These are phyloP conservation scores for Nesospiza acunhae DNA, from an alignment of 2,113 vertebrate species.

Conservation along the genomic window DNA sequence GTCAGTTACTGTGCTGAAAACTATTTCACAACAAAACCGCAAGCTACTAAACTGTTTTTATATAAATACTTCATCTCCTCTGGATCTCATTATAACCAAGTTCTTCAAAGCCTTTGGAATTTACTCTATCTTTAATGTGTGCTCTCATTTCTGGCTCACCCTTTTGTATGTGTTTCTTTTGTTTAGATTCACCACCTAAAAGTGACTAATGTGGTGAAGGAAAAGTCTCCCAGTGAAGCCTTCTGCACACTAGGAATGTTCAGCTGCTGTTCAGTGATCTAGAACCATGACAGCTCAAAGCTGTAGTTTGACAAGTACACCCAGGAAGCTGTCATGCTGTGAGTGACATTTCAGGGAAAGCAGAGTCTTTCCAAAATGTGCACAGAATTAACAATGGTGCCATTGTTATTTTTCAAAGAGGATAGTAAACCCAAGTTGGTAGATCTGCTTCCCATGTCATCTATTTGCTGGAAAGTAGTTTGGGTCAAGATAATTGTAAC, in stretches of 20 bases:
- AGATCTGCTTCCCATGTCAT: constrained; percentile 89
- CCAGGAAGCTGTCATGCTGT: constrained; percentile 79
- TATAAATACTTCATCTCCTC: constrained; percentile 86
- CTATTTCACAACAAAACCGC: constrained; percentile 83
- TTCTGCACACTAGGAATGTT: constrained; percentile 85
- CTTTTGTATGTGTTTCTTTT: constrained; percentile 60
- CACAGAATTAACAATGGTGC: constrained; percentile 76
- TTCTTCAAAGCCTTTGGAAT: constrained; percentile 81
- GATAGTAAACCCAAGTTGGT: constrained; percentile 65
- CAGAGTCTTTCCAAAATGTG: constrained; percentile 79
- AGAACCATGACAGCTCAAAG: constrained; percentile 76
- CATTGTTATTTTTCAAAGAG: constrained; percentile 76
- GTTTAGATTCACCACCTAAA: constrained; percentile 66
- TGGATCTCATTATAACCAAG: constrained; percentile 78
- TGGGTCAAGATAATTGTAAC: constrained; percentile 99
- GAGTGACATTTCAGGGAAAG: constrained; percentile 80
- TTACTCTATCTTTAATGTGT: constrained; percentile 71
- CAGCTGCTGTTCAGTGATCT: constrained; percentile 77
- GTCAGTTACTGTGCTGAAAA: constrained; percentile 80
- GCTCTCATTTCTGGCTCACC: constrained; percentile 72
- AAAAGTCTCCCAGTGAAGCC: constrained; percentile 70
- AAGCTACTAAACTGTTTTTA: constrained; percentile 83
- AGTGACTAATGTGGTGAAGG: constrained; percentile 60
- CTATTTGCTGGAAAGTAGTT: constrained; percentile 99
- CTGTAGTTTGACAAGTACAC: constrained; percentile 76